Evolutionary conservation across 2,113 vertebrate genomes (phyloP).

Genomic region (Siphamia tubifer): DNA sequence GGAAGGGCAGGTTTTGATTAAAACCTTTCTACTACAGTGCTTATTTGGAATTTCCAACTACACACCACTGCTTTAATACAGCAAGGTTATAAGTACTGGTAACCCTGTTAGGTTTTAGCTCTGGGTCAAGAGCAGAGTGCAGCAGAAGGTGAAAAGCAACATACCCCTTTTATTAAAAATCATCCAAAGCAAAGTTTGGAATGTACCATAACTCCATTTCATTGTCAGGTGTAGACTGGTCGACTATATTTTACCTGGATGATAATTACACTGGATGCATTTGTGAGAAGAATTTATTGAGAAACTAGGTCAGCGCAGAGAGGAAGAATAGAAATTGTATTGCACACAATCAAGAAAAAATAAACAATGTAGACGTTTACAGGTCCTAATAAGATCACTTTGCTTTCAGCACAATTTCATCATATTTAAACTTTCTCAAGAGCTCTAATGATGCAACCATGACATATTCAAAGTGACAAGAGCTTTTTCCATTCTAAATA

Average conservation of each 20-base stretch:
- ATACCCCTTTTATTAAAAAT: constrained; percentile 6
- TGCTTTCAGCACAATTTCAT: neutral
- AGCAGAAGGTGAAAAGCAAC: constrained; percentile 8
- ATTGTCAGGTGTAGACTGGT: neutral
- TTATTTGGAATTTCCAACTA: constrained; percentile 44
- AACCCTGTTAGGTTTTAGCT: constrained; percentile 37
- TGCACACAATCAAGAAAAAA: neutral
- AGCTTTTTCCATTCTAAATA: neutral
- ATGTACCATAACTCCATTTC: neutral
- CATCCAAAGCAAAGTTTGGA: neutral
- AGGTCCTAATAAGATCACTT: neutral
- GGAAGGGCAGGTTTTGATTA: constrained; percentile 60
- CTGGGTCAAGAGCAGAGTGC: constrained; percentile 24
- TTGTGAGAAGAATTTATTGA: neutral
- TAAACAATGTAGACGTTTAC: neutral
- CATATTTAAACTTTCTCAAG: neutral
- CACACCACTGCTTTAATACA: constrained; percentile 27
- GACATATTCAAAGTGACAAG: neutral
- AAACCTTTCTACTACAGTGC: constrained; percentile 55
- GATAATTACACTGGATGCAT: too few relatives aligned
- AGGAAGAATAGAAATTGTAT: neutral
- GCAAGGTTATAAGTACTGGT: constrained; percentile 31
- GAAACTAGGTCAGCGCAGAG: constrained; percentile 12
- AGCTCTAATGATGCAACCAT: neutral
- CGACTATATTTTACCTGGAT: neutral